Conservation (phyloP, 1,140 invertebrate species). For the Dermatophagoides farinae region DNA sequence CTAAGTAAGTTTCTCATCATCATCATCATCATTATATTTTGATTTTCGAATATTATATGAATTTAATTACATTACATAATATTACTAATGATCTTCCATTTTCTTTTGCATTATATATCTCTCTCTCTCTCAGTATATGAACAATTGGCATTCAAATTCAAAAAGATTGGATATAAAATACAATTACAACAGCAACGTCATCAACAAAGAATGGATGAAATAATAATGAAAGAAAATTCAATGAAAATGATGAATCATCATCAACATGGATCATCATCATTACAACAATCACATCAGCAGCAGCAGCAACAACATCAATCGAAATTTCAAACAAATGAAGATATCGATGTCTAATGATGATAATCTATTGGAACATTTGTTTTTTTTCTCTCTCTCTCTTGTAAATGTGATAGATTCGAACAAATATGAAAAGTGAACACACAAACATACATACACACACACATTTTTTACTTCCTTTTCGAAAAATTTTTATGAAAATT, state of each 20-base stretch:
- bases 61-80: background rate
- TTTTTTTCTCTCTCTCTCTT: no score
- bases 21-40: background rate
- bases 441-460: no score
- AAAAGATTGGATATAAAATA: background rate
- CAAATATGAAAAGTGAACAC: no score
- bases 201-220: no score
- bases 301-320: background rate
- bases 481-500: no score
- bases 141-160: conserved; percentile 7
- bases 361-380: no score
- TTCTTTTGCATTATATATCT: background rate
- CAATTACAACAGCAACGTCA: background rate
- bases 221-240: background rate
- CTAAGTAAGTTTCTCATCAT: conserved; percentile 26
- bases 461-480: no score
- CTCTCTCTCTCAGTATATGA: background rate
- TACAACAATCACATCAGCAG: background rate
- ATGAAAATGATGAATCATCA: background rate
- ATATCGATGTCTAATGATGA: conserved; percentile 4
- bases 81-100: background rate
- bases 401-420: no score
- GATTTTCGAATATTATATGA: background rate
- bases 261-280: background rate
- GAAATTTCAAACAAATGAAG: background rate